Evolutionary conservation across 2,797 vertebrate species (phyloP).

Genomic region (Hybognathus amarus): DNA sequence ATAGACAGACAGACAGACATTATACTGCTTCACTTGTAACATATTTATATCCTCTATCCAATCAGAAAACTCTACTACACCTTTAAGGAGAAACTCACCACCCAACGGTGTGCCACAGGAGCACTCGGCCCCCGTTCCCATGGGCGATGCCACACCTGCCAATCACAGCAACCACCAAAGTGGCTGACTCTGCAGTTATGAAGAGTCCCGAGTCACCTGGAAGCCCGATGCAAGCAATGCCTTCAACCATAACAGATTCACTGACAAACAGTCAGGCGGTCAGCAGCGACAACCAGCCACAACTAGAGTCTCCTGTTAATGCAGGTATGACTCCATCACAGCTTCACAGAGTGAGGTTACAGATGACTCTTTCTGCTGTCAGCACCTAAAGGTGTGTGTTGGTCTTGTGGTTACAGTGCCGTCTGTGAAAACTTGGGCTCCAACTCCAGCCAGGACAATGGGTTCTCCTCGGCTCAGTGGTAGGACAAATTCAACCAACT

Average conservation of each 20-base stretch:
- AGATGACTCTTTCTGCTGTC: background rate
- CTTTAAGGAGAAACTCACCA: constrained; percentile 69
- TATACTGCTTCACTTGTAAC: background rate
- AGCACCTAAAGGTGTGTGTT: constrained; percentile 11
- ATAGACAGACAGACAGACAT: background rate
- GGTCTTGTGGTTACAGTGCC: constrained; percentile 58
- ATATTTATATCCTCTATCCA: constrained; percentile 25
- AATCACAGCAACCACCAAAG: constrained; percentile 80
- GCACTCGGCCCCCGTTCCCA: constrained; percentile 66
- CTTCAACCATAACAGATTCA: constrained; percentile 65
- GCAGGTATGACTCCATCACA: constrained; percentile 71
- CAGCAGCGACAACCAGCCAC: constrained; percentile 66
- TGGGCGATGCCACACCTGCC: constrained; percentile 89
- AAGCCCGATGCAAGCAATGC: constrained; percentile 74
- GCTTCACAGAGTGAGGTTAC: background rate
- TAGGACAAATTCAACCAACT: constrained; percentile 58
- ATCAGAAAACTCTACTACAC: constrained; percentile 74
- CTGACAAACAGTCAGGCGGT: constrained; percentile 63
- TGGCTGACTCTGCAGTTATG: constrained; percentile 67
- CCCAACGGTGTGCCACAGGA: constrained; percentile 71
- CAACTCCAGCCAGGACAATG: constrained; percentile 71
- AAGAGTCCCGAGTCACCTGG: constrained; percentile 68
- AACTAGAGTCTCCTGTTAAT: constrained; percentile 72
- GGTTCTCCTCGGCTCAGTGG: constrained; percentile 76
- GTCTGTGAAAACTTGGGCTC: constrained; percentile 75